Evolutionary conservation across 2,888 invertebrate species (phyloP).

Genomic region (Xylophagus ater): DNA sequence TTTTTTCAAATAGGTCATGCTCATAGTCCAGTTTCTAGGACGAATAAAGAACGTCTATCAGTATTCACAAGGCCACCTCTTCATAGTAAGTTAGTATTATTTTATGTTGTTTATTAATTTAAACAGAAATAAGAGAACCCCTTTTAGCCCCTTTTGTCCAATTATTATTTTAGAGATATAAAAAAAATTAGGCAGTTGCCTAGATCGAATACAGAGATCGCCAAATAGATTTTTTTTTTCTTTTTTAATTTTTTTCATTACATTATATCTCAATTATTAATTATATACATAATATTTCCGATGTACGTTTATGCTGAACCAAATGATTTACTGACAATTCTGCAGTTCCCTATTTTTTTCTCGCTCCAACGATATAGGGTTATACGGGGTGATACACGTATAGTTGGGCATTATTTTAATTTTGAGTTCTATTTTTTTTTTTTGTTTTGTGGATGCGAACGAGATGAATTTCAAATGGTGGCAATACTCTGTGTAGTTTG

Average conservation of each 20-base stretch:
- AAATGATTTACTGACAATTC: no score
- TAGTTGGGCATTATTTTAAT: no score
- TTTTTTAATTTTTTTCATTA: neutral
- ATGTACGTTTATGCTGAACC: no score
- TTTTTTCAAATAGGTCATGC: slow-evolving; percentile 23
- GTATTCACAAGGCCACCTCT: slow-evolving; percentile 43
- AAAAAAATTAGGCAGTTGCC: neutral
- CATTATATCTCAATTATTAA: neutral
- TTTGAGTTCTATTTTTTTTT: no score
- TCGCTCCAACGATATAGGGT: no score
- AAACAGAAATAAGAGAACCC: slow-evolving; percentile 10
- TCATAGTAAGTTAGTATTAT: slow-evolving; percentile 51
- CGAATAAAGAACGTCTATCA: slow-evolving; percentile 41
- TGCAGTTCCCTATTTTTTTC: no score
- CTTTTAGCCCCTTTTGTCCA: neutral
- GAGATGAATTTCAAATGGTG: no score
- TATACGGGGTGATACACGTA: no score
- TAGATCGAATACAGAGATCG: neutral
- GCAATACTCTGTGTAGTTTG: no score
- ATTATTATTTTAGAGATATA: neutral
- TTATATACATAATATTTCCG: neutral
- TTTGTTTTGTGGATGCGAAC: no score
- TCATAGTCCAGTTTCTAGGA: slow-evolving; percentile 35
- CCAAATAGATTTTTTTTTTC: neutral
- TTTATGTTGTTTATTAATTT: slow-evolving; percentile 24